Base-by-base conservation (phyloP, 2,113 vertebrate species). In the Lates calcarifer region DNA sequence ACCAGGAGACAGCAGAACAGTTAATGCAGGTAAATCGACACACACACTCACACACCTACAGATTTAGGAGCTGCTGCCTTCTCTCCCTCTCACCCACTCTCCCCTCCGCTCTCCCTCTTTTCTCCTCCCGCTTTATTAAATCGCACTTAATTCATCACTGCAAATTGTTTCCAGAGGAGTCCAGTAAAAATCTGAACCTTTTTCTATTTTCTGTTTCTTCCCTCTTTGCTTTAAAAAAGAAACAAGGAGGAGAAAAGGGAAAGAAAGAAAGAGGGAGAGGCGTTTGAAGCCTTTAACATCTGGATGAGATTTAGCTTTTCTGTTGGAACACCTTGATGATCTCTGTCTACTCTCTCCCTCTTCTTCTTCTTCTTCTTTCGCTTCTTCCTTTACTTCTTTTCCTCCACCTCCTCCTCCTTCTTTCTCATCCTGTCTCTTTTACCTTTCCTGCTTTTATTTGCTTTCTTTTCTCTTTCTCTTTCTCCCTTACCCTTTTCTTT, bases 221-320 rank as follows among this genome's bases (percentile, higher is more conserved):
- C 14, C 28, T 60, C 26, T 64, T 29, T 58, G 70, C 74, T 47
- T 51, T 49, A 65, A 28, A 62, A 33, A 66, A 76, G 37, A 33
- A 56, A 39, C 18, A 67, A 68, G 35, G 33, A 39, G 9, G 12
- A 43, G 17, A 37, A 18, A 55, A 9, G 2, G 15, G 26, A 24
- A 13, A 51, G 45, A 58, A 9, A 10, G 20, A 17, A 26, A 17
- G 24, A 8, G 60, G 41, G n/a, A 63, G 67, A 56, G 74, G 43
- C 51, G 73, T 84, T 79, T 81, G 76, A 82, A 77, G 72, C 63
- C 78, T 79, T 45, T 53, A 58, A 86, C 84, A 92, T 89, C 81
- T 91, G 90, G 75, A 84, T 26, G 71, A 84, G 39, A 80, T 90
- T 90, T 73, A 61, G 43, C 2, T 67, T 74, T 74, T 82, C 75